Conservation (phyloP, 1,140 invertebrate species). For the Marisa cornuarietis region DNA sequence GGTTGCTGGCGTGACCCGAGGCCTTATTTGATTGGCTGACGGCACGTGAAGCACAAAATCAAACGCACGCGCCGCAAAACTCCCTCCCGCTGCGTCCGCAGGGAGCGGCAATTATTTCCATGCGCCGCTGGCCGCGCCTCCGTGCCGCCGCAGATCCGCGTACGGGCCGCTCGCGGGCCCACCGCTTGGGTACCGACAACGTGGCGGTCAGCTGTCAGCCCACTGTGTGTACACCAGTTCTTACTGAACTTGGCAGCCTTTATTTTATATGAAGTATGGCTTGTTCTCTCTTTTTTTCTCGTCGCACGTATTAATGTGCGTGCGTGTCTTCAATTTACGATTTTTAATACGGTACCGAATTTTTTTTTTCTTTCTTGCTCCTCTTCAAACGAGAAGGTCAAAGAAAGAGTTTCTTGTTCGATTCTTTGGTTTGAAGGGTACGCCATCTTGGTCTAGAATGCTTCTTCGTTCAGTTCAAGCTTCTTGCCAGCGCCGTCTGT, state of each 20-base stretch:
- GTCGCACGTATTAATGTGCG: background rate
- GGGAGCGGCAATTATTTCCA: constrained; percentile 8
- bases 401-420: no score
- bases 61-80: constrained; percentile 10
- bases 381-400: background rate
- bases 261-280: no score
- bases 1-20: background rate
- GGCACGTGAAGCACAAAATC: constrained; percentile 6
- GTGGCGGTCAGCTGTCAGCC: no score
- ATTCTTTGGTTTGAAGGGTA: no score
- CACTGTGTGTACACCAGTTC: no score
- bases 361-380: background rate
- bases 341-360: background rate
- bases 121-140: background rate
- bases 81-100: background rate
- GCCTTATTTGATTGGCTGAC: constrained; percentile 4
- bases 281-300: no score
- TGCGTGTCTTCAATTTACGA: background rate
- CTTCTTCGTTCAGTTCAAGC: no score
- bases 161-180: no score
- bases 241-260: no score
- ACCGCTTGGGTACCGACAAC: no score
- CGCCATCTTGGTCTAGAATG: no score
- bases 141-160: constrained; percentile 1
- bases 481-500: no score